Conservation (phyloP, 2,888 invertebrate genomes). For the Drosophila infuscata region DNA sequence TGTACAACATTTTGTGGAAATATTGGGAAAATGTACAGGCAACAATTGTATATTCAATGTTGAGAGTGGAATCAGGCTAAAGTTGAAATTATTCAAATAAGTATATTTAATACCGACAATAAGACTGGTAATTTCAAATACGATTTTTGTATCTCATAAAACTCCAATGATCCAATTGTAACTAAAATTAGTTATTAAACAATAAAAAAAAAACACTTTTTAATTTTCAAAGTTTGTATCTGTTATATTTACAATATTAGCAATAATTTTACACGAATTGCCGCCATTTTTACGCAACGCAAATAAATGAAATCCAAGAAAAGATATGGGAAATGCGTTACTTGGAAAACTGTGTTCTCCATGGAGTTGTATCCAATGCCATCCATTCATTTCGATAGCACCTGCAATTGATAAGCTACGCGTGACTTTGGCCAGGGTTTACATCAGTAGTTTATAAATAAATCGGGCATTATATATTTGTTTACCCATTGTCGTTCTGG, state of each 20-base stretch:
- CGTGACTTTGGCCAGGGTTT: conserved; percentile 32
- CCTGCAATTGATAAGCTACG: conserved; percentile 46
- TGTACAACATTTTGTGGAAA: background rate
- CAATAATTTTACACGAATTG: background rate
- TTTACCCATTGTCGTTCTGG: conserved; percentile 6
- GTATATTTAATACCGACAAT: background rate
- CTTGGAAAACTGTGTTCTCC: conserved; percentile 14
- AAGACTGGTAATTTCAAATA: background rate
- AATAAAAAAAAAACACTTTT: background rate
- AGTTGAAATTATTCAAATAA: background rate
- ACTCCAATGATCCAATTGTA: background rate
- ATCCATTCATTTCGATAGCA: background rate
- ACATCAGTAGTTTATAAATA: conserved; percentile 61
- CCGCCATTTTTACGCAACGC: no score
- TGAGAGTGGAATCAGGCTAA: background rate
- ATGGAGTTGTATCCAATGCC: conserved; percentile 41
- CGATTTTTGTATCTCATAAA: background rate
- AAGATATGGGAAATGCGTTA: background rate
- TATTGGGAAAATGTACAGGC: background rate
- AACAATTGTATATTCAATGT: background rate
- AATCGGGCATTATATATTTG: conserved; percentile 29
- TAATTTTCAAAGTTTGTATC: background rate
- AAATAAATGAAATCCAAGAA: background rate
- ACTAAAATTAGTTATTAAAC: background rate
- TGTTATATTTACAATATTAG: no score